Percentiles rank a stretch among this genome's conserved stretches.
phyloP scores from a whole-genome alignment of 1,140 invertebrate genomes.

The Drosophila sp. region DNA sequence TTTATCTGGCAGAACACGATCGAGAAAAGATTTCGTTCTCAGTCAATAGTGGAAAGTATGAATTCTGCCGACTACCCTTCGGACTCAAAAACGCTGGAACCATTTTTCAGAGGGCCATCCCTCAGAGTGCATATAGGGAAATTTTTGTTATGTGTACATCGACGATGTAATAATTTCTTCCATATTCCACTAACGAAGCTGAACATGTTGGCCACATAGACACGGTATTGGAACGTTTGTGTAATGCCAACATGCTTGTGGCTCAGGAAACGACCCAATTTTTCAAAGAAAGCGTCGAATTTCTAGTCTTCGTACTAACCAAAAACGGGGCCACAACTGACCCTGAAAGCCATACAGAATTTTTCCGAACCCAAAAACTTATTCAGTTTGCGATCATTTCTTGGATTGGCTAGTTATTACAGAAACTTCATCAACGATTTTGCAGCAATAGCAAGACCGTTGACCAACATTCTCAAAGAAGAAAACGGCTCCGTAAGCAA shows the following conservation, averaged over 20 bases:
- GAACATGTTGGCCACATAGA: too few species aligned
- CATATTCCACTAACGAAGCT: constrained; percentile 15
- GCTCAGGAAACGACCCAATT: too few species aligned
- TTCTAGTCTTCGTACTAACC: too few species aligned
- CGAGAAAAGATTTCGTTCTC: not conserved
- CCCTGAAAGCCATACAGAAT: constrained; percentile 10
- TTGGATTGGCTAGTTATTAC: constrained; percentile 20
- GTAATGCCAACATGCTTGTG: too few species aligned
- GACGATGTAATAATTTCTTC: too few species aligned
- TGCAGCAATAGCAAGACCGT: constrained; percentile 28
- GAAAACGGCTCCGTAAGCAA: constrained; percentile 19
- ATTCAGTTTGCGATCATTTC: constrained; percentile 12
- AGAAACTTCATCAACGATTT: constrained; percentile 21
- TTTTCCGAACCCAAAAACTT: constrained; percentile 16
- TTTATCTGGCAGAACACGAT: constrained; percentile 18
- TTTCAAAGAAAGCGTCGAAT: too few species aligned
- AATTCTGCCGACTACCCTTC: not conserved
- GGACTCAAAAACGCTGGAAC: not conserved
- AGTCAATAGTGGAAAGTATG: not conserved
- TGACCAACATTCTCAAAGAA: constrained; percentile 19
- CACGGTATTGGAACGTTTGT: too few species aligned
- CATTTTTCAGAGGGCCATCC: not conserved
- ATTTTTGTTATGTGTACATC: too few species aligned
- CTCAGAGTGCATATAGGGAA: not conserved
- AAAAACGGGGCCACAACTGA: too few species aligned